Base-by-base conservation (phyloP, 2,888 invertebrate genomes). In the Philaethria dido region DNA sequence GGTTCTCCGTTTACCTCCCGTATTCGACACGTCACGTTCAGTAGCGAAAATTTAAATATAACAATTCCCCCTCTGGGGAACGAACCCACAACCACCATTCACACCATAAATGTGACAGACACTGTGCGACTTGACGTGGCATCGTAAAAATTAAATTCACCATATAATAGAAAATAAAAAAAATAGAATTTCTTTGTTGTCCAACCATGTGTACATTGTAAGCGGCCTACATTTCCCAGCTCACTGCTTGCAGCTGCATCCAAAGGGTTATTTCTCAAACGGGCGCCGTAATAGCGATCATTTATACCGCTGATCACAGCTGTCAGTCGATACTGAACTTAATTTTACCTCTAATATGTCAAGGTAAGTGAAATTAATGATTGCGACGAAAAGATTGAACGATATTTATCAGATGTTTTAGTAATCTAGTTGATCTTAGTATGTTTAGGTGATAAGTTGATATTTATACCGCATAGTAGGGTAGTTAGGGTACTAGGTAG, bases 201-300 rank as follows among this genome's bases (percentile, higher is more conserved):
- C 47, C 39, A 50, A 54, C 36, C 64, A 52, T 29, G 29, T 52
- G n/a, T 64, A 20, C 78, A 63, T 75, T 82, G 73, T 78, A 78
- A 78, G 72, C 69, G 66, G 55, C 73, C 73, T 75, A 76, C 79
- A 79, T 81, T 81, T 79, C 77, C 78, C 77, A 72, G 72, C 74
- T 76, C 72, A 71, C 73, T 75, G 76, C 75, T 74, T 82, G 77
- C 83, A 85, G 85, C 83, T 86, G 86, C 85, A 87, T 77, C 82
- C 71, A 80, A 83, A 80, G 81, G 85, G 86, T 82, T 87, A 87
- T 87, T 86, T 87, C 88, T 88, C 87, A 88, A 86, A 82, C 81
- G 77, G 81, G 82, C 76, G 76, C 77, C 74, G 78, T 86, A 86
- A 87, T 85, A 78, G 83, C 68, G 71, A 80, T 82, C 85, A 86